phyloP scores from a whole-genome alignment of 2,888 invertebrate genomes.

The Agrotis exclamationis region DNA sequence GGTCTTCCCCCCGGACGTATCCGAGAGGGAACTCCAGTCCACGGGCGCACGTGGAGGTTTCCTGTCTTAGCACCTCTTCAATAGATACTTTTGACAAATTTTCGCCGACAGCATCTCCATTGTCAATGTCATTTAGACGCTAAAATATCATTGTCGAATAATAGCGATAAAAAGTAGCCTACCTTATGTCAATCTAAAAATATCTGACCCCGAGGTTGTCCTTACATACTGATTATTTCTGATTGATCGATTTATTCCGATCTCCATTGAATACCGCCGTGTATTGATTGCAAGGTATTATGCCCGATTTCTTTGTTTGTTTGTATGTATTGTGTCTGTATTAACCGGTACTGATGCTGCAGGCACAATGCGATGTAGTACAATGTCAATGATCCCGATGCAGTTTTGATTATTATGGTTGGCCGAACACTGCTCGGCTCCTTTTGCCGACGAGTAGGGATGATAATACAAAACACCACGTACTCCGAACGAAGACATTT shows the following conservation, averaged over 20 bases:
- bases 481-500: too few relatives aligned
- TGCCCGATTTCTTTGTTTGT: conserved; percentile 19
- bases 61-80: too few relatives aligned
- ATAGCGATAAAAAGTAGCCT: not conserved
- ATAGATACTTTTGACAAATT: too few relatives aligned
- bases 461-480: too few relatives aligned
- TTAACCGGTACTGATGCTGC: conserved; percentile 24
- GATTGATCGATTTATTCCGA: conserved; percentile 10
- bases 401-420: not conserved
- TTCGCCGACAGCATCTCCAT: too few relatives aligned
- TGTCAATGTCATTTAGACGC: too few relatives aligned
- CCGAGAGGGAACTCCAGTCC: too few relatives aligned
- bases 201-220: conserved; percentile 23
- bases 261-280: conserved; percentile 23
- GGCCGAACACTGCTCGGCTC: too few relatives aligned
- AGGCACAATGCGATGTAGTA: conserved; percentile 6
- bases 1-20: too few relatives aligned
- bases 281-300: conserved; percentile 32
- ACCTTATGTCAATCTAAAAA: conserved; percentile 22
- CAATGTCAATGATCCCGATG: conserved; percentile 34
- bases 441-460: too few relatives aligned
- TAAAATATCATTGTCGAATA: too few relatives aligned
- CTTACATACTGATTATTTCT: conserved; percentile 30
- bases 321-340: not conserved
- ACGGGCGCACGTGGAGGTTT: too few relatives aligned